Percentiles rank a stretch among this genome's conserved stretches.
Evolutionary conservation across 2,888 invertebrate genomes (phyloP).

Genomic region (Blomia tropicalis): DNA sequence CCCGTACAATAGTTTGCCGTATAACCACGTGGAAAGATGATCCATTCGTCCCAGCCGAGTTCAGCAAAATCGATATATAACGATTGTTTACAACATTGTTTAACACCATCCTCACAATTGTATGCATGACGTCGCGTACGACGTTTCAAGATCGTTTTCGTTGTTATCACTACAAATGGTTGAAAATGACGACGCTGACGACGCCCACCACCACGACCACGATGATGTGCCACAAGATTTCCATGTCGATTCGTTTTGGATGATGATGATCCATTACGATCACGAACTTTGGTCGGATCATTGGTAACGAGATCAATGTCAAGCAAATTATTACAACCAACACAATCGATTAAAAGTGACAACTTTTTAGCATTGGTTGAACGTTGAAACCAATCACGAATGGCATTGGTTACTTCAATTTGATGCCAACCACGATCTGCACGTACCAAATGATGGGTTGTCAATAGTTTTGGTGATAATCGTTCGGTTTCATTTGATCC

Average conservation of each 20-base stretch:
- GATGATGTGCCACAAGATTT: neutral
- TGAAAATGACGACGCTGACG: constrained; percentile 10
- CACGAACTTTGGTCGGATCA: neutral
- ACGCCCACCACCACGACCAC: neutral
- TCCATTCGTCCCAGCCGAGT: constrained; percentile 88
- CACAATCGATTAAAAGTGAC: constrained; percentile 50
- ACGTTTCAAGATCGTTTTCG: constrained; percentile 47
- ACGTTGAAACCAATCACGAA: constrained; percentile 49
- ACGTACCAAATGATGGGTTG: constrained; percentile 35
- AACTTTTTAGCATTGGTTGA: constrained; percentile 41
- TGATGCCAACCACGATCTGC: constrained; percentile 61
- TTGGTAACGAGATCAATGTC: constrained; percentile 28
- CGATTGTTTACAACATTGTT: constrained; percentile 70
- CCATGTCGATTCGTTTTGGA: neutral
- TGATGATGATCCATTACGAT: neutral
- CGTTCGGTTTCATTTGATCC: constrained; percentile 23
- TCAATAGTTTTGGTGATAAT: constrained; percentile 42
- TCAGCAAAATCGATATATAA: constrained; percentile 81
- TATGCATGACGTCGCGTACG: constrained; percentile 63
- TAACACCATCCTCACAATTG: constrained; percentile 50
- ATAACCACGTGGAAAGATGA: constrained; percentile 73
- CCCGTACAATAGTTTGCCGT: constrained; percentile 86
- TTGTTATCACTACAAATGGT: constrained; percentile 65
- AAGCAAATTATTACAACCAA: constrained; percentile 35
- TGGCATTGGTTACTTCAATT: constrained; percentile 61